These are phyloP conservation scores for Plodia interpunctella DNA, from an alignment of 1,140 invertebrate species.

Conservation along the genomic window DNA sequence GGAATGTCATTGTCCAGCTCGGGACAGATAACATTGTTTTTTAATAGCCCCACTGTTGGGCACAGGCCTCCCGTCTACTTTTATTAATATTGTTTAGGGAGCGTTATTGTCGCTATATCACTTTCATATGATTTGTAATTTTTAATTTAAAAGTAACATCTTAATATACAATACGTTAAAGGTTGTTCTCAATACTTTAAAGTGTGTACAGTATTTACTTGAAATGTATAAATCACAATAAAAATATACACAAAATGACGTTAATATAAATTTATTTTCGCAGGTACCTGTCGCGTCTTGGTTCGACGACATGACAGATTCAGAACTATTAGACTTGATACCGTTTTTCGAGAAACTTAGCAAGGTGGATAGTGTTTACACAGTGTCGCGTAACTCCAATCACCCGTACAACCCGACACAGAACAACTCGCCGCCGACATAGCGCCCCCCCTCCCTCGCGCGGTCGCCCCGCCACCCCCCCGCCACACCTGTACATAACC, in stretches of 20 bases:
- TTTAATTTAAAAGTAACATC: no score
- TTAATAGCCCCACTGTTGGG: no score
- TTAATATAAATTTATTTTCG: slow-evolving; percentile 25
- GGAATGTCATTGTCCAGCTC: slow-evolving; percentile 11
- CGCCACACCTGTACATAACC: no score
- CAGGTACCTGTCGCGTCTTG: slow-evolving; percentile 97
- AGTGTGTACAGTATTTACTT: no score
- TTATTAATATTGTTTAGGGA: no score
- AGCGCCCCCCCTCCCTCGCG: slow-evolving; percentile 23
- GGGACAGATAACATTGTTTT: slow-evolving; percentile 1
- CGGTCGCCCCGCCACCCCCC: slow-evolving; percentile 15
- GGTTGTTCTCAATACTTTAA: no score
- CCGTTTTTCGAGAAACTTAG: slow-evolving; percentile 97
- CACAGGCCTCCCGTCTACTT: no score
- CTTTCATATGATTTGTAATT: no score
- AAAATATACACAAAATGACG: no score
- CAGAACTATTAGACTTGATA: slow-evolving; percentile 95
- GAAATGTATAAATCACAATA: no score
- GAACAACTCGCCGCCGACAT: slow-evolving; percentile 65
- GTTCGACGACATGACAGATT: slow-evolving; percentile 98
- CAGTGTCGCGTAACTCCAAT: slow-evolving; percentile 93
- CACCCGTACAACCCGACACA: slow-evolving; percentile 84
- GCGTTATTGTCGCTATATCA: no score
- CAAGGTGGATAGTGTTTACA: slow-evolving; percentile 95
- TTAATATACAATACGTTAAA: no score